phyloP scores from a whole-genome alignment of 1,140 invertebrate species.

The Calliphora vicina region DNA sequence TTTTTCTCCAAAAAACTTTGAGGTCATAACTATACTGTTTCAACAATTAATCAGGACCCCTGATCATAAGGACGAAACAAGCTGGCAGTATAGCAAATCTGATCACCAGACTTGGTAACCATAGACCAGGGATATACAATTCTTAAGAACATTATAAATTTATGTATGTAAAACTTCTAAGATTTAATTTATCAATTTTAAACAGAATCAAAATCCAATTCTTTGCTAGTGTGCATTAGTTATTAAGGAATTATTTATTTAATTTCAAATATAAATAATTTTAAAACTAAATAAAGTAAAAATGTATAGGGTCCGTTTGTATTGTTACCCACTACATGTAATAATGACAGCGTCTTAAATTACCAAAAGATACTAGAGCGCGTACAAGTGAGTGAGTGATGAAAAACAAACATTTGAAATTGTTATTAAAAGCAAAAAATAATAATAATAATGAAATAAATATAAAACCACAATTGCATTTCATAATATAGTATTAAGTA shows the following conservation, averaged over 20 bases:
- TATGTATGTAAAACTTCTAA: too few relatives aligned
- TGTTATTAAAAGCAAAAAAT: neutral
- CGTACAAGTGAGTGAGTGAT: neutral
- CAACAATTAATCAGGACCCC: too few relatives aligned
- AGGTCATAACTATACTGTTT: too few relatives aligned
- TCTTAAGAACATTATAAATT: too few relatives aligned
- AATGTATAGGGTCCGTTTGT: neutral
- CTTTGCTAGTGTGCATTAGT: neutral
- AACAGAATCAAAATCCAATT: neutral
- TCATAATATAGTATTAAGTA: neutral
- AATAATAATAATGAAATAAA: neutral
- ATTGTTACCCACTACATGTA: neutral
- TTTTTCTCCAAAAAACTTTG: too few relatives aligned
- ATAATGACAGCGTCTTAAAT: neutral
- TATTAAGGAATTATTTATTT: too few relatives aligned
- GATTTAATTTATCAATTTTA: too few relatives aligned
- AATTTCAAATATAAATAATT: too few relatives aligned
- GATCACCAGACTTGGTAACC: too few relatives aligned
- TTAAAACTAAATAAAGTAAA: neutral
- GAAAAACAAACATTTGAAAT: slow-evolving; percentile 1
- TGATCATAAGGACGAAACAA: too few relatives aligned
- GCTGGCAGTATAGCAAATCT: too few relatives aligned
- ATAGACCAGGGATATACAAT: too few relatives aligned
- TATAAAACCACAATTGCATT: neutral
- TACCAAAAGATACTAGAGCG: neutral